A percentile compares a stretch with the other conserved stretches of the same genome.
phyloP scores from a whole-genome alignment of 2,113 vertebrate genomes.

The Corythoichthys haematopterus region DNA sequence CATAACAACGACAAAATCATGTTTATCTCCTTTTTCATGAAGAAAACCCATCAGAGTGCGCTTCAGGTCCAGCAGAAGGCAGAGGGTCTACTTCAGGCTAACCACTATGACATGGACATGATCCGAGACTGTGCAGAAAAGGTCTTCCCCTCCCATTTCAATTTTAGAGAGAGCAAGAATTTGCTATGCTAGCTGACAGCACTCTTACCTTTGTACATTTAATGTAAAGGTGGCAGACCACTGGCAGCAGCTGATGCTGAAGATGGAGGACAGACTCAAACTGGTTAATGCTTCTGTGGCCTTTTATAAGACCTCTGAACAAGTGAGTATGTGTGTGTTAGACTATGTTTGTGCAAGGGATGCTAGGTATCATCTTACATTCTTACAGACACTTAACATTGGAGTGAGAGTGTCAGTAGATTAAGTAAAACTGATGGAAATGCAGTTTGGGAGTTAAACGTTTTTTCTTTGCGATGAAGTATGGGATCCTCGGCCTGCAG shows the following conservation, averaged over 20 bases:
- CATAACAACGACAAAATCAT: slow-evolving; percentile 15
- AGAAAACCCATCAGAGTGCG: slow-evolving; percentile 98
- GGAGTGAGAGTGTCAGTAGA: not conserved
- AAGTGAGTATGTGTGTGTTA: slow-evolving; percentile 60
- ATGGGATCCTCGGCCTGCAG: not conserved
- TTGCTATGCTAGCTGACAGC: not conserved
- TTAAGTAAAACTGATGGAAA: not conserved
- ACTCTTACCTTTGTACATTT: slow-evolving; percentile 8
- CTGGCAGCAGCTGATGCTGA: slow-evolving; percentile 99
- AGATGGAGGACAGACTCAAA: slow-evolving; percentile 98
- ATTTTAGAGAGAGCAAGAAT: not conserved
- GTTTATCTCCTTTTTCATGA: slow-evolving; percentile 16
- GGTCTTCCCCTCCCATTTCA: slow-evolving; percentile 25
- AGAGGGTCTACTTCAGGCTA: slow-evolving; percentile 90
- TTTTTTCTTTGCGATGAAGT: not conserved
- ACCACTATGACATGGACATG: slow-evolving; percentile 97
- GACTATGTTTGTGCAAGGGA: not conserved
- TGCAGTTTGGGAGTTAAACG: not conserved
- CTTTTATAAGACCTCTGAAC: slow-evolving; percentile 98
- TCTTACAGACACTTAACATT: not conserved
- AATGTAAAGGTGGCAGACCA: slow-evolving; percentile 83
- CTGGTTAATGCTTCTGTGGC: slow-evolving; percentile 97
- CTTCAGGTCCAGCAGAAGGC: slow-evolving; percentile 99
- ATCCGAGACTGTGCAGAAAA: slow-evolving; percentile 97
- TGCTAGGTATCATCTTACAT: not conserved